Base-by-base conservation (phyloP, 2,888 invertebrate species). In the Ichneumoninae sp. region DNA sequence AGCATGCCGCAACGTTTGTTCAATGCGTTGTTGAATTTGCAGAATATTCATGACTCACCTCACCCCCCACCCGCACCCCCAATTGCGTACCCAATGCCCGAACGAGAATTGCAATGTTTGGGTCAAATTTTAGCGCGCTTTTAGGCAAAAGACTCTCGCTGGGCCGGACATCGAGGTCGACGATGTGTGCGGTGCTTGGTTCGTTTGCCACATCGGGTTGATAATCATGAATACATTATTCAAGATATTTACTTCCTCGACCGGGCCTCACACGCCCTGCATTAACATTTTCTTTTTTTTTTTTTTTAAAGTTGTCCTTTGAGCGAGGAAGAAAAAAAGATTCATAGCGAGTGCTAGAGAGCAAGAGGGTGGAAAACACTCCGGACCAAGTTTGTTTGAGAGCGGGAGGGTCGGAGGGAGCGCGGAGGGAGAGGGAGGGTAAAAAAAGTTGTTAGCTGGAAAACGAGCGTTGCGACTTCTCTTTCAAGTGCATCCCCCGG, bases 1-100 rank as follows among this genome's bases (percentile, higher is more conserved):
- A 85, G 87, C 88, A 89, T 85, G 87, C 87, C 86, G 86, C 88
- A 84, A 86, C 87, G 85, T 89, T 89, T 88, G 87, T 86, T 87
- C 82, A 82, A 86, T 85, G 87, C 84, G 13, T 69, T 87, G 86
- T 87, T 86, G 80, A 85, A 87, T 88, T 87, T 88, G 81, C 85
- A 83, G 87, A 88, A 89, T 89, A 89, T 89, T 89, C 89, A 88
- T 88, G 86, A 88, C 79, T 72, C 30, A 33, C 44, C 40, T 19
- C 40, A 22, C 16, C 30, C 47, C 13, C 40, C 47, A n/a, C 44
- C 2, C 33, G 16, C 4, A 8, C 62, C 6, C 33, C 16, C 44
- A 16, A 47, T 16, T 3, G 44, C 44, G 16, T 16, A 16, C 3
- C 16, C 44, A 16, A 16, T 16, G 13, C 44, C 10, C 13, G 16